Evolutionary conservation across 1,140 invertebrate species (phyloP).

Genomic region (Batillaria attramentaria): DNA sequence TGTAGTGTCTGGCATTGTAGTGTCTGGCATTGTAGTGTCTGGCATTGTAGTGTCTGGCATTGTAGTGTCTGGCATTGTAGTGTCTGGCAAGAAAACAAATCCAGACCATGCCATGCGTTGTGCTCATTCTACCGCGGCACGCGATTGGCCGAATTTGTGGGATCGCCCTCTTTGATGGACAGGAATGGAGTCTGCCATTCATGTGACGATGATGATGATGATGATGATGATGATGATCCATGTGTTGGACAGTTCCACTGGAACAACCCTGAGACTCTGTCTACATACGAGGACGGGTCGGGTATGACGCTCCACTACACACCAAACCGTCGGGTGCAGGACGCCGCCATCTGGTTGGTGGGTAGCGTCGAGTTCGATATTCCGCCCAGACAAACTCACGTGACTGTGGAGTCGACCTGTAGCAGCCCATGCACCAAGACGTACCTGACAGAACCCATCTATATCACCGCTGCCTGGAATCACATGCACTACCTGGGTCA

Average conservation of each 20-base stretch:
- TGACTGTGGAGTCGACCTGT: constrained; percentile 34
- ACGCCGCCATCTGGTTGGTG: constrained; percentile 37
- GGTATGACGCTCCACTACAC: constrained; percentile 51
- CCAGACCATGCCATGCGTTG: too few relatives aligned
- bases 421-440: constrained; percentile 34
- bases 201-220: neutral
- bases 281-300: constrained; percentile 41
- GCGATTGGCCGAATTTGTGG: too few relatives aligned
- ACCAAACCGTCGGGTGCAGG: constrained; percentile 26
- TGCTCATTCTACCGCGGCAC: too few relatives aligned
- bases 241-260: constrained; percentile 46
- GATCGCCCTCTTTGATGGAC: too few relatives aligned
- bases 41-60: too few relatives aligned
- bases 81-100: too few relatives aligned
- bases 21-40: too few relatives aligned
- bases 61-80: too few relatives aligned
- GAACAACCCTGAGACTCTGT: constrained; percentile 46
- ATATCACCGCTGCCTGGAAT: constrained; percentile 43
- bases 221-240: neutral
- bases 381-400: constrained; percentile 27
- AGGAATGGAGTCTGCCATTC: neutral
- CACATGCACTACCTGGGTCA: constrained; percentile 57
- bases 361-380: constrained; percentile 48
- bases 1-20: too few relatives aligned
- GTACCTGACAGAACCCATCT: constrained; percentile 37